phyloP scores from a whole-genome alignment of 2,888 invertebrate genomes.

The Drosophila borborema region DNA sequence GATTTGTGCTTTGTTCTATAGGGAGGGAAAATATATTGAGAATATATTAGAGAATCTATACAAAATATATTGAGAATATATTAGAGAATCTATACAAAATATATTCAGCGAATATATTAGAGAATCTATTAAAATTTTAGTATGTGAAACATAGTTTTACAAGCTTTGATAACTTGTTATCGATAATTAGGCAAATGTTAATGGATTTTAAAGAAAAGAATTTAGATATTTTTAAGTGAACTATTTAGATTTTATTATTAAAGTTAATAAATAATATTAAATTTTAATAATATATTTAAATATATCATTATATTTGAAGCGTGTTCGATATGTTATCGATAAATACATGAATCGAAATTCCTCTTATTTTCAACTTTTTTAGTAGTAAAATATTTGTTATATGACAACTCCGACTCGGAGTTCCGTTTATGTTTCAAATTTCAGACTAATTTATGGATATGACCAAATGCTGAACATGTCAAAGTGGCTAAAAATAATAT shows the following conservation, averaged over 20 bases:
- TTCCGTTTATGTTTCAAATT: background rate
- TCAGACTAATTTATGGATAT: background rate
- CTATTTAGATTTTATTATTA: background rate
- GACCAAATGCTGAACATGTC: background rate
- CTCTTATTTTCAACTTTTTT: background rate
- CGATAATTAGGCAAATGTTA: background rate
- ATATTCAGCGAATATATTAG: background rate
- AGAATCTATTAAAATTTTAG: background rate
- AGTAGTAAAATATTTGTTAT: no score
- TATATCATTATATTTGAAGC: no score
- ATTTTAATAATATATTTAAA: no score
- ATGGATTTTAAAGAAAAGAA: background rate
- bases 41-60: background rate
- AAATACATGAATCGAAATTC: background rate
- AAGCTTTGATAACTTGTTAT: background rate
- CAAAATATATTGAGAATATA: background rate
- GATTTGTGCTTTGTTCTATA: background rate
- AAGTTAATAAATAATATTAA: no score
- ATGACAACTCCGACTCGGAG: background rate
- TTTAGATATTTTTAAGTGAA: background rate
- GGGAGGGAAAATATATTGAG: background rate
- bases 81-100: background rate
- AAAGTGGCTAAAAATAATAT: background rate
- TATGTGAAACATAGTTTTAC: background rate
- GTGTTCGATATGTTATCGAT: slow-evolving; percentile 8